Evolutionary conservation across 2,888 invertebrate species (phyloP).

Genomic region (Linyphia triangularis): DNA sequence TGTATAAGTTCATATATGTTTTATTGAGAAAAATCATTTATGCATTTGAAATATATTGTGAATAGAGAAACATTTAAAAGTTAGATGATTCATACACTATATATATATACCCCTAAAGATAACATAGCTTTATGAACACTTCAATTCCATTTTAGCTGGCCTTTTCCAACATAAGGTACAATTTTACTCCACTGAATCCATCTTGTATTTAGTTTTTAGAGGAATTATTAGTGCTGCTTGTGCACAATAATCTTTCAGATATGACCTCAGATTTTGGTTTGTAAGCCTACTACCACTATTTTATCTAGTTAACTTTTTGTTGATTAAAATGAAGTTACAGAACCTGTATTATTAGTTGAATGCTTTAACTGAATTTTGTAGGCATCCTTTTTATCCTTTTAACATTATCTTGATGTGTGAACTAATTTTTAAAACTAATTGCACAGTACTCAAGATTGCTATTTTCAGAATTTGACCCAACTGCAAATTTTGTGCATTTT

Average conservation of each 20-base stretch:
- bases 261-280: slow-evolving; percentile 25
- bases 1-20: neutral
- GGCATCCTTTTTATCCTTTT: too few species aligned
- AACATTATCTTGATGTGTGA: slow-evolving; percentile 1
- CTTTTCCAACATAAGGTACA: neutral
- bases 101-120: neutral
- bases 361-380: neutral
- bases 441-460: neutral
- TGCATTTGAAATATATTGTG: neutral
- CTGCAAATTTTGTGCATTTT: slow-evolving; percentile 46
- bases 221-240: neutral
- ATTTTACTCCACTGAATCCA: neutral
- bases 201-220: neutral
- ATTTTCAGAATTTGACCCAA: slow-evolving; percentile 33
- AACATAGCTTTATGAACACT: neutral
- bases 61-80: too few species aligned
- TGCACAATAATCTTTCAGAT: neutral
- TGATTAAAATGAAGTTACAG: neutral
- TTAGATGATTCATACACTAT: neutral
- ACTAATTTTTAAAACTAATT: slow-evolving; percentile 1
- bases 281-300: too few species aligned
- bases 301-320: neutral
- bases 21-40: neutral
- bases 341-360: too few species aligned
- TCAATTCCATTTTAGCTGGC: neutral